phyloP scores from a whole-genome alignment of 2,888 invertebrate genomes.

The Keiferia lycopersicella region DNA sequence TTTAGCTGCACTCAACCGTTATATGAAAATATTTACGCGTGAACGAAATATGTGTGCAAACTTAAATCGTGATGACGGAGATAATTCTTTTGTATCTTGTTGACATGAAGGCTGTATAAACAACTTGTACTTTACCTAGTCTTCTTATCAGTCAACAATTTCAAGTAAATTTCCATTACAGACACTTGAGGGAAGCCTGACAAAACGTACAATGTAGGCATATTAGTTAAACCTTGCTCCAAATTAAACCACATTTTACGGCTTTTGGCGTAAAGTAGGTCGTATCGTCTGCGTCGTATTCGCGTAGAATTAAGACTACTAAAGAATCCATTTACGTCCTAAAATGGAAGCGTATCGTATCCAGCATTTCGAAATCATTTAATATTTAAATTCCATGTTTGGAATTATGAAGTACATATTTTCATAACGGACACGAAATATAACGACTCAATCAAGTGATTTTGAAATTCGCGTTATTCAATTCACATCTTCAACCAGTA shows the following conservation, averaged over 20 bases:
- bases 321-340: conserved; percentile 18
- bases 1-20: conserved; percentile 39
- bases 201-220: conserved; percentile 35
- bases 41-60: background rate
- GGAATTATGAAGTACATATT: background rate
- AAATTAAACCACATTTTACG: conserved; percentile 44
- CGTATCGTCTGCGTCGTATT: conserved; percentile 28
- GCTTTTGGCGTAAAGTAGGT: conserved; percentile 39
- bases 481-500: background rate
- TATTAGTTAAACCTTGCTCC: conserved; percentile 45
- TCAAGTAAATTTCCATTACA: conserved; percentile 11
- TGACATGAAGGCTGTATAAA: conserved; percentile 18
- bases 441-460: conserved; percentile 4
- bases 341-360: conserved; percentile 4
- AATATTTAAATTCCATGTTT: background rate
- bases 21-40: conserved; percentile 12
- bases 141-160: conserved; percentile 36
- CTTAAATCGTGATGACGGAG: background rate
- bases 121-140: conserved; percentile 36
- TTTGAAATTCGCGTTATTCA: background rate
- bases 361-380: background rate
- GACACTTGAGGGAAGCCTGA: conserved; percentile 29
- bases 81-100: background rate
- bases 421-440: background rate
- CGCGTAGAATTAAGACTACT: conserved; percentile 28